phyloP scores from a whole-genome alignment of 2,113 vertebrate species.

The Galeopterus variegatus region DNA sequence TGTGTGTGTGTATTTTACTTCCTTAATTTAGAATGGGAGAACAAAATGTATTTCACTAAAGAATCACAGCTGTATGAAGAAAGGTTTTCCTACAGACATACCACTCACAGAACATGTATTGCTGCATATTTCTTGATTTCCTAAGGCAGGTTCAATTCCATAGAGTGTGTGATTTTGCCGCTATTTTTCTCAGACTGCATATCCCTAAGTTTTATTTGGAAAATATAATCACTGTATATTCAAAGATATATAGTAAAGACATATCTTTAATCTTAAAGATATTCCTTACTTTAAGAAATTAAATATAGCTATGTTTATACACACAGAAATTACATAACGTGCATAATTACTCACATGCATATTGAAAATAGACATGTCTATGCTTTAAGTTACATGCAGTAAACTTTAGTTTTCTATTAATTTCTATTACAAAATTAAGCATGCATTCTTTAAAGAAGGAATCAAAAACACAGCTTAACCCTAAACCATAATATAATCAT shows the following conservation, averaged over 20 bases:
- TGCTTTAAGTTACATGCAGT: background rate
- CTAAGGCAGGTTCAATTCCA: background rate
- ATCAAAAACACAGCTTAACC: background rate
- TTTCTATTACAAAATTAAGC: slow-evolving; percentile 20
- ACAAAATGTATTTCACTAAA: background rate
- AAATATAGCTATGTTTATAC: background rate
- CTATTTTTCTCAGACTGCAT: background rate
- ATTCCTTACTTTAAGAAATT: slow-evolving; percentile 36
- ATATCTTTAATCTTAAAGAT: too few species aligned
- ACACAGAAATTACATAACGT: background rate
- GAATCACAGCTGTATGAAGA: background rate
- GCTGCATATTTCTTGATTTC: background rate
- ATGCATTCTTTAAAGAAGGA: background rate
- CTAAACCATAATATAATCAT: background rate
- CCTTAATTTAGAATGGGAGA: background rate
- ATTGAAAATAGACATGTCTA: background rate
- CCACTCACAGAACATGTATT: background rate
- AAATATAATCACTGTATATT: background rate
- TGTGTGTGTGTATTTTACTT: background rate
- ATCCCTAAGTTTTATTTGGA: background rate
- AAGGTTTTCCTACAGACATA: background rate
- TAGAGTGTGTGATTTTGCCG: background rate
- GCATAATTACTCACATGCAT: accelerated
- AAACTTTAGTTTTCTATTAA: background rate
- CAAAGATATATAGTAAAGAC: background rate